These are phyloP conservation scores for Stegastes partitus DNA, from an alignment of 2,113 vertebrate genomes.

Conservation along the genomic window DNA sequence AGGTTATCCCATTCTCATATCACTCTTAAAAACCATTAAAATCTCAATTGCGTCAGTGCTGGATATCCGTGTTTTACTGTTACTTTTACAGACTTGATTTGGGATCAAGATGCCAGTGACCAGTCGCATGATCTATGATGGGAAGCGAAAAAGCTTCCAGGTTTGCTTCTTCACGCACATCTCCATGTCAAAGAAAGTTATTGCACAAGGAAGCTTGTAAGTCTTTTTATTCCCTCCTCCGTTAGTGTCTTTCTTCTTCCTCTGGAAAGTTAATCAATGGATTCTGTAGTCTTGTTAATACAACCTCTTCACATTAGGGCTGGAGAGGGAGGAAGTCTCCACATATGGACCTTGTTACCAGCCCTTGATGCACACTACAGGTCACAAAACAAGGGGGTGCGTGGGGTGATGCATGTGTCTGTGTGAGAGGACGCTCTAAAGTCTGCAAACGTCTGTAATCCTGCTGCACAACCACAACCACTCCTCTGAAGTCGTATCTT, in stretches of 20 bases:
- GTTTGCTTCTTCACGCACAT: slow-evolving; percentile 7
- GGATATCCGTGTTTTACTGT: neutral
- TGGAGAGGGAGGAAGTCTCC: slow-evolving; percentile 63
- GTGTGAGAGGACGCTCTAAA: neutral
- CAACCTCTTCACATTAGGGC: slow-evolving; percentile 44
- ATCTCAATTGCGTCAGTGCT: neutral
- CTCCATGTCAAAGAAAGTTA: slow-evolving; percentile 26
- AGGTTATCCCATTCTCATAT: neutral
- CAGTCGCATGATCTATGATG: neutral
- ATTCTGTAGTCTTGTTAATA: slow-evolving; percentile 58
- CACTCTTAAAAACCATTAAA: neutral
- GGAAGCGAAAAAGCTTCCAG: slow-evolving; percentile 5
- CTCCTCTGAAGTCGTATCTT: slow-evolving; percentile 12
- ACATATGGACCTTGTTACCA: slow-evolving; percentile 77
- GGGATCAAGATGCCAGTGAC: slow-evolving; percentile 5
- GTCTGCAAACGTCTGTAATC: slow-evolving; percentile 30
- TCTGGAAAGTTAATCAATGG: slow-evolving; percentile 53
- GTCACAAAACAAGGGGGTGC: slow-evolving; percentile 37
- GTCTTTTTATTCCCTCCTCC: neutral
- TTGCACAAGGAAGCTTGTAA: slow-evolving; percentile 25
- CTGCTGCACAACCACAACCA: slow-evolving; percentile 3
- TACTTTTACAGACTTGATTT: neutral
- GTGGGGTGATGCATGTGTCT: slow-evolving; percentile 24
- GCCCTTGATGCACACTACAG: slow-evolving; percentile 53
- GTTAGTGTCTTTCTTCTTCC: slow-evolving; percentile 36